Evolutionary conservation across 2,888 invertebrate species (phyloP).

Genomic region (Eutolmus rufibarbis): DNA sequence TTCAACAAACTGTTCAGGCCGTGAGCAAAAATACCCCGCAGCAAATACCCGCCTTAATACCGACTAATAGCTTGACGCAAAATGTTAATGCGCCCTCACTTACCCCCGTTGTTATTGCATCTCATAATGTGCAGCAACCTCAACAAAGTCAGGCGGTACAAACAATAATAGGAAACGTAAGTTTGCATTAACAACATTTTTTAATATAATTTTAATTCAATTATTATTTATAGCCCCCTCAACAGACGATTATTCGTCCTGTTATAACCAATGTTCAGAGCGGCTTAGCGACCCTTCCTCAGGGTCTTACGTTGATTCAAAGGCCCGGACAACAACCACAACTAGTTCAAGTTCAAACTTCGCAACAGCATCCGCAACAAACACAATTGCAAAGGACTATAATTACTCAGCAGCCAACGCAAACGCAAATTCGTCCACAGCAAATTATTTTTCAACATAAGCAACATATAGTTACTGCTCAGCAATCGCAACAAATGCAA

Average conservation of each 20-base stretch:
- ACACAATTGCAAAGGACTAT: constrained; percentile 57
- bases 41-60: constrained; percentile 60
- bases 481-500: constrained; percentile 57
- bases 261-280: constrained; percentile 58
- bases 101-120: constrained; percentile 52
- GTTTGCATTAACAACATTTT: constrained; percentile 42
- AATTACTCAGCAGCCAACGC: constrained; percentile 52
- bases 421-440: constrained; percentile 53
- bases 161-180: constrained; percentile 58
- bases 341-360: constrained; percentile 61
- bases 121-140: constrained; percentile 56
- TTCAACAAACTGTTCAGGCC: constrained; percentile 51
- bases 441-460: constrained; percentile 56
- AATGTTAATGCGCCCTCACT: constrained; percentile 48
- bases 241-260: constrained; percentile 62
- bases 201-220: background rate
- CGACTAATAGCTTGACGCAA: constrained; percentile 55
- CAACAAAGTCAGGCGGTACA: constrained; percentile 54
- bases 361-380: constrained; percentile 52
- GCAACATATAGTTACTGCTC: constrained; percentile 57
- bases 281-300: constrained; percentile 58
- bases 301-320: constrained; percentile 62
- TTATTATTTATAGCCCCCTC: constrained; percentile 54
- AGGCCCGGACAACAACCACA: constrained; percentile 63
- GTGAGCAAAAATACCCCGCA: constrained; percentile 53